Percentiles rank a stretch among this genome's conserved stretches.
These are phyloP conservation scores for Dinoponera quadriceps DNA, from an alignment of 1,140 invertebrate species.

Conservation along the genomic window DNA sequence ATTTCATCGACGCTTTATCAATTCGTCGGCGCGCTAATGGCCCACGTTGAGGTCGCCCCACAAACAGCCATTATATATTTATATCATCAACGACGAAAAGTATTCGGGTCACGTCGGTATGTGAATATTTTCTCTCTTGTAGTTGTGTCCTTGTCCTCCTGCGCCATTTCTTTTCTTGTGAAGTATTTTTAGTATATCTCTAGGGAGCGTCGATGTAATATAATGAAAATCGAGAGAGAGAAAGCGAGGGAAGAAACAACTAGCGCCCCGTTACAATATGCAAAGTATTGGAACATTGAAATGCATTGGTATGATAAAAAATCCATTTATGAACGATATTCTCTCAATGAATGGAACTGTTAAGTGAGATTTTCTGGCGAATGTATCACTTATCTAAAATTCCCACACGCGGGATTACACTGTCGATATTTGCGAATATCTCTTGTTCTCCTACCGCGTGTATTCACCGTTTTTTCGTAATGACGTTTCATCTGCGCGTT, in stretches of 20 bases:
- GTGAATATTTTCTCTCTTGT: background rate
- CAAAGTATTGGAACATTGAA: background rate
- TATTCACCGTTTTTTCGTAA: background rate
- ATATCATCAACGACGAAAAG: background rate
- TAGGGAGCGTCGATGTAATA: no score
- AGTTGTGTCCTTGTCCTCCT: background rate
- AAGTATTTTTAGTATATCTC: no score
- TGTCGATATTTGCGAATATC: conserved; percentile 11
- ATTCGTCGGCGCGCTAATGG: conserved; percentile 18
- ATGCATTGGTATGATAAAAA: background rate
- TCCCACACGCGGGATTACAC: background rate
- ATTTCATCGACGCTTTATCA: conserved; percentile 39
- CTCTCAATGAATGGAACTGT: background rate
- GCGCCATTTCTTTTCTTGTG: no score
- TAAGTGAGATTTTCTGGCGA: conserved; percentile 16
- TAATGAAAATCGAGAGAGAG: conserved; percentile 16
- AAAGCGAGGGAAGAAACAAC: background rate
- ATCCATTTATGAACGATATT: background rate
- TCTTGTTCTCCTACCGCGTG: background rate
- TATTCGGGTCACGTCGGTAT: background rate
- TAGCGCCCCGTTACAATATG: no score
- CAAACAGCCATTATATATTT: background rate
- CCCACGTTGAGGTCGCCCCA: background rate
- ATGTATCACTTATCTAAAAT: conserved; percentile 11
- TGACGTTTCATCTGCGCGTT: conserved; percentile 4